Evolutionary conservation across 2,888 invertebrate species (phyloP).

Genomic region (Zygaena filipendulae): DNA sequence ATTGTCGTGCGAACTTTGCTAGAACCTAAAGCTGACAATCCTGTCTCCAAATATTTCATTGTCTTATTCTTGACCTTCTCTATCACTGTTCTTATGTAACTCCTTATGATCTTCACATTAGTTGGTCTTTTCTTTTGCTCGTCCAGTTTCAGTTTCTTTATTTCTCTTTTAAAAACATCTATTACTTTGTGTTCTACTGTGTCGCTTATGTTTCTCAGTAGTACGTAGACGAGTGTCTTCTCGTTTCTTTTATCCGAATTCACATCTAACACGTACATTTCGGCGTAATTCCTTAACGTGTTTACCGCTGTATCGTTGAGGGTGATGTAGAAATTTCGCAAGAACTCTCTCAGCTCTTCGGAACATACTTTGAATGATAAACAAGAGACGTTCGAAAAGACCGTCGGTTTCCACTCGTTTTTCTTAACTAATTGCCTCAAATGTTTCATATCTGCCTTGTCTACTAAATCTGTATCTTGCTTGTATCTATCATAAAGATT

Average conservation of each 20-base stretch:
- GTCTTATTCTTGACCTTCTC: conserved; percentile 16
- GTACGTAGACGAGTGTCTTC: conserved; percentile 20
- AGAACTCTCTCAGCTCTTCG: conserved; percentile 29
- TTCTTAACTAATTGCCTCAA: neutral
- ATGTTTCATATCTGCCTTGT: neutral
- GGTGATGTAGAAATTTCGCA: conserved; percentile 26
- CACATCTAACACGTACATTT: conserved; percentile 39
- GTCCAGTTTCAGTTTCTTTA: conserved; percentile 24
- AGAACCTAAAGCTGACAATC: neutral
- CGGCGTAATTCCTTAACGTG: conserved; percentile 33
- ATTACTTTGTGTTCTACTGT: conserved; percentile 19
- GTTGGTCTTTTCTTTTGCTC: conserved; percentile 19
- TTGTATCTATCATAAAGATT: too few species aligned
- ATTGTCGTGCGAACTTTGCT: conserved; percentile 8
- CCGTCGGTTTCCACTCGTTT: too few species aligned
- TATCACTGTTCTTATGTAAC: conserved; percentile 23
- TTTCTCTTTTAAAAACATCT: conserved; percentile 23
- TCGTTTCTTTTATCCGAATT: conserved; percentile 22
- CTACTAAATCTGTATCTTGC: too few species aligned
- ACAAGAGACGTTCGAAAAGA: conserved; percentile 19
- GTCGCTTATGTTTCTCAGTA: conserved; percentile 21
- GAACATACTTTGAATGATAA: conserved; percentile 31
- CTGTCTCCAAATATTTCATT: conserved; percentile 15
- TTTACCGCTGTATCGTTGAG: conserved; percentile 33
- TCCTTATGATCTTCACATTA: conserved; percentile 25